Percentiles rank a stretch among this genome's conserved stretches.
Conservation (phyloP, 2,113 vertebrate species). For the Zapus hudsonius region DNA sequence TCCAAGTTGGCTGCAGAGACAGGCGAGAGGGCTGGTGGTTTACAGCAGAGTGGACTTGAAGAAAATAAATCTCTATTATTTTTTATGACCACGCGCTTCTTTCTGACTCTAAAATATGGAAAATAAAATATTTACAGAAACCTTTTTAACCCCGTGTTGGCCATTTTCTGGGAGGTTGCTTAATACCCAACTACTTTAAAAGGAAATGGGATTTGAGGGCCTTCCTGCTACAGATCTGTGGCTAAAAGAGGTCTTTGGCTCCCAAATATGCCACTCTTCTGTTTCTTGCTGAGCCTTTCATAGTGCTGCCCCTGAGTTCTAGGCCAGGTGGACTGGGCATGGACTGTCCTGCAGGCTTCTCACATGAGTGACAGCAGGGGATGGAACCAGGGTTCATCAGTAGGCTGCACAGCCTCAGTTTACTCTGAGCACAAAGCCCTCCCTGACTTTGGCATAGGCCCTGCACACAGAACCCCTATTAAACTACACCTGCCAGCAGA, state of each 20-base stretch:
- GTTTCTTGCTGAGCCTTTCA: background rate
- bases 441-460: background rate
- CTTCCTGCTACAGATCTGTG: too few relatives aligned
- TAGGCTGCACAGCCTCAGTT: background rate
- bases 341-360: background rate
- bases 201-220: background rate
- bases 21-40: constrained; percentile 42
- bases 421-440: background rate
- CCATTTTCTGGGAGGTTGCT: fast-evolving
- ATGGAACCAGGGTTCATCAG: background rate
- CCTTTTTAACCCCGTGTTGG: constrained; percentile 77
- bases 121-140: constrained; percentile 87
- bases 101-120: constrained; percentile 84
- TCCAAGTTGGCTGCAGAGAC: background rate
- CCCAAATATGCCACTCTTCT: background rate
- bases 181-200: fast-evolving
- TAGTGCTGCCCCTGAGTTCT: background rate
- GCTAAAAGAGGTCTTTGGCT: background rate
- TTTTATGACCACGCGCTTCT: constrained; percentile 87
- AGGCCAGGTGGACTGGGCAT: background rate
- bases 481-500: background rate
- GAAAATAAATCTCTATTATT: constrained; percentile 86
- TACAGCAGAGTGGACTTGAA: constrained; percentile 75
- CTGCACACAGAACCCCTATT: background rate
- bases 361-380: background rate